Base-by-base conservation (phyloP, 1,140 invertebrate genomes). In the Drosophila parabipectinata region DNA sequence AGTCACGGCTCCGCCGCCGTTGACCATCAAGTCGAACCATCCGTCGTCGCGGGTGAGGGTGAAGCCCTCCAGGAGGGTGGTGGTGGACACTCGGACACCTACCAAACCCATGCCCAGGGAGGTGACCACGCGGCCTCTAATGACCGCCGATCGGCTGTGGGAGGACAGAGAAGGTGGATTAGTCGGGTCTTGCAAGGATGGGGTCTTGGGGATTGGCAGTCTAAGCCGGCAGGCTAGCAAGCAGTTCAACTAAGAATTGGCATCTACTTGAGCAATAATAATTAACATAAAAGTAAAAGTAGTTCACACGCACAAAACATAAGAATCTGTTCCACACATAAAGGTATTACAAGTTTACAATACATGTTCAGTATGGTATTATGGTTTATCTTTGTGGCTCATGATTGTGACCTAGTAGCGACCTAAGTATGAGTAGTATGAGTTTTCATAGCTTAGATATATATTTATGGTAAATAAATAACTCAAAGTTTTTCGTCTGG, bases 11-110 rank as follows among this genome's bases (percentile, higher is more conserved):
- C 98, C 98, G 6, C 98, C 98, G 6, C 98, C 98, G 92, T 99
- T 99, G 12, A 99, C 98, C 81, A 99, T 94, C 4, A 99, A 94
- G 93, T 99, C 98, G 93, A 99, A 99, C 95, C 98, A 97, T 44
- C 97, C 97, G 81, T 97, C 97, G 75, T 97, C 96, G 71, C 96
- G 93, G 2, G 98, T 99, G 12, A 99, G 93, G 0, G 98, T 99
- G 92, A 98, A 99, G 1, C 98, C 98, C 93, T 98, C 98, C 37
- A 97, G 92, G 0, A 96, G 95, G 10, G 96, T 98, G 66, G 96
- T 97, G 6, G 96, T 98, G 57, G 97, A 97, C 0, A 99, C 98
- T 51, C 98, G 93, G 3, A 99, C 98, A 44, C 98, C 98, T 91
- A 98, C 96, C 55, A 99, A 93, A 14, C 98, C 97, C 79, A 96